Percentiles rank a stretch among this genome's conserved stretches.
Conservation (phyloP, 2,797 vertebrate species). For the Neosalanx taihuensis region DNA sequence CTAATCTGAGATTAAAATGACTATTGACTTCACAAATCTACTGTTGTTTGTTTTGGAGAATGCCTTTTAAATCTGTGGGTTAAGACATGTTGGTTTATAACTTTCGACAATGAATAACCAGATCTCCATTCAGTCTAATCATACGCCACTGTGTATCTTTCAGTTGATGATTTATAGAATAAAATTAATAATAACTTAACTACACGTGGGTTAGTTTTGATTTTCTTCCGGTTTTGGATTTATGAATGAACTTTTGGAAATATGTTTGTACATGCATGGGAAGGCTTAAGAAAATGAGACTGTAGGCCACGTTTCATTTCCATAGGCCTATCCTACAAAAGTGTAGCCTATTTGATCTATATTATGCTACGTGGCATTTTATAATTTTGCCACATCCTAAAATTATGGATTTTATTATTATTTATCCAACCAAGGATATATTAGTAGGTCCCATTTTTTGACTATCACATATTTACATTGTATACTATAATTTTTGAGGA, state of each 20-base stretch:
- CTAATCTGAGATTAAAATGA: conserved; percentile 37
- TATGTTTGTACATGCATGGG: conserved; percentile 9
- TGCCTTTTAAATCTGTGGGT: conserved; percentile 65
- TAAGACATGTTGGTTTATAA: conserved; percentile 83
- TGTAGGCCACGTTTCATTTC: neutral
- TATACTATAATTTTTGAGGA: too few species aligned
- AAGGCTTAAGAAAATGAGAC: conserved; percentile 19
- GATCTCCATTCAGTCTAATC: conserved; percentile 89
- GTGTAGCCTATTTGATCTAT: too few species aligned
- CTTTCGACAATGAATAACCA: conserved; percentile 93
- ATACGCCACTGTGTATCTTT: conserved; percentile 91
- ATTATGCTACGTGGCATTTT: too few species aligned
- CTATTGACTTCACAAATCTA: conserved; percentile 59
- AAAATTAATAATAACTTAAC: conserved; percentile 94
- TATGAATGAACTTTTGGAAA: conserved; percentile 35
- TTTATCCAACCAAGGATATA: too few species aligned
- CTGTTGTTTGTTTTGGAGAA: conserved; percentile 74
- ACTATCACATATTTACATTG: too few species aligned
- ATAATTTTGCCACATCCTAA: too few species aligned
- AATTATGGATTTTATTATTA: too few species aligned
- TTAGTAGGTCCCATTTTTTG: too few species aligned
- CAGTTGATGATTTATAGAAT: conserved; percentile 99
- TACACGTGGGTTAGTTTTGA: conserved; percentile 88
- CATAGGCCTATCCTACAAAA: too few species aligned
- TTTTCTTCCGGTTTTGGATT: conserved; percentile 46